phyloP scores from a whole-genome alignment of 1,140 invertebrate genomes.

The Drosophila bocqueti region DNA sequence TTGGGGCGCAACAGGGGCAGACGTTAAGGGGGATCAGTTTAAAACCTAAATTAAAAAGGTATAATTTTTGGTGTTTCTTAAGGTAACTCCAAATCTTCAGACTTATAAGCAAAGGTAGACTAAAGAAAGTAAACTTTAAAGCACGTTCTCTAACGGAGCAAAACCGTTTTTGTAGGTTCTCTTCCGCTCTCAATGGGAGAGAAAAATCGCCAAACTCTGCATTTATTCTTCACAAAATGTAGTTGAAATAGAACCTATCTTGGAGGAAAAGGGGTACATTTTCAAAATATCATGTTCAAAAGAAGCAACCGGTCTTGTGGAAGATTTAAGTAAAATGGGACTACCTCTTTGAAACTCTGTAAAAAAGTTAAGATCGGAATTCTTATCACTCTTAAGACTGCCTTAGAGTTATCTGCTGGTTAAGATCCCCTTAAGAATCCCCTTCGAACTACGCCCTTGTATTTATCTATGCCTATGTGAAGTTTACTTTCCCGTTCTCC shows the following conservation, averaged over 20 bases:
- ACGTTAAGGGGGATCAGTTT: background rate
- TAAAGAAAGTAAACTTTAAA: too few relatives aligned
- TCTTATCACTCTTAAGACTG: background rate
- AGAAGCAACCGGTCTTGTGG: background rate
- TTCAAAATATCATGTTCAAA: background rate
- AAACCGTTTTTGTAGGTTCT: too few relatives aligned
- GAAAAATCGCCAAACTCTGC: too few relatives aligned
- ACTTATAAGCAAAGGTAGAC: too few relatives aligned
- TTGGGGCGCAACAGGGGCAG: conserved; percentile 1
- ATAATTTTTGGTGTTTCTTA: too few relatives aligned
- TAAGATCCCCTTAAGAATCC: background rate
- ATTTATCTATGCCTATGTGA: conserved; percentile 75
- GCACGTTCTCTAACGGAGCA: too few relatives aligned
- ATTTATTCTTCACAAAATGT: too few relatives aligned
- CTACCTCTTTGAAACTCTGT: background rate
- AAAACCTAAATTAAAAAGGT: background rate
- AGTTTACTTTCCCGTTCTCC: conserved; percentile 45
- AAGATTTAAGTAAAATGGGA: background rate
- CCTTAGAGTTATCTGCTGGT: background rate
- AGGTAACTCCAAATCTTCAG: too few relatives aligned
- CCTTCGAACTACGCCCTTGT: conserved; percentile 30
- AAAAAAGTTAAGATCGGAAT: too few relatives aligned
- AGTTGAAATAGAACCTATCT: too few relatives aligned
- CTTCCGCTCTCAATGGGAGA: too few relatives aligned
- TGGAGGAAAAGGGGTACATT: too few relatives aligned